Evolutionary conservation across 2,797 vertebrate genomes (phyloP).

Genomic region (Hephaestus fuliginosus): DNA sequence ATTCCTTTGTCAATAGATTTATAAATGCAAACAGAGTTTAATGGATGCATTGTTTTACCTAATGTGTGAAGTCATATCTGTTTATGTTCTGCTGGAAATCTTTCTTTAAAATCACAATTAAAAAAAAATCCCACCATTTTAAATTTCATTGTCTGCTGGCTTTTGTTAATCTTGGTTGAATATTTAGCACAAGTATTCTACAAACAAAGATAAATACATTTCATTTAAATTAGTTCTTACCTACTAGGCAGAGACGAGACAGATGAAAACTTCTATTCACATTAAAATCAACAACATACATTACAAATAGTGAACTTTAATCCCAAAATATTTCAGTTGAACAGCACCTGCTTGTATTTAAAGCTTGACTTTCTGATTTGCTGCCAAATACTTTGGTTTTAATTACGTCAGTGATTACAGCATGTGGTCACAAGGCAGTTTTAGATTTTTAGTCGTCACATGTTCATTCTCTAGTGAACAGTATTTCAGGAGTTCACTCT

Average conservation of each 20-base stretch:
- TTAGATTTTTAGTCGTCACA: neutral
- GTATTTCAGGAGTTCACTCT: constrained; percentile 18
- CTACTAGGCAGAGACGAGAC: constrained; percentile 1
- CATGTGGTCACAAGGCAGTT: neutral
- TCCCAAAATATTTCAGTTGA: constrained; percentile 34
- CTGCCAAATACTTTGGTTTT: constrained; percentile 13
- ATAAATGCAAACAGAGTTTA: constrained; percentile 54
- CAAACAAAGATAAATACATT: constrained; percentile 58
- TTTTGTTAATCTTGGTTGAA: constrained; percentile 15
- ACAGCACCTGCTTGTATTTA: constrained; percentile 1
- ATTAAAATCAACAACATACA: constrained; percentile 21
- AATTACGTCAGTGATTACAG: neutral
- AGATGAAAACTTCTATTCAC: constrained; percentile 19
- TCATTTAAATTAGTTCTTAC: constrained; percentile 47
- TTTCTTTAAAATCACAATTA: constrained; percentile 78
- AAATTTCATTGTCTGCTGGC: constrained; percentile 29
- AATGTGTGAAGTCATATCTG: constrained; percentile 68
- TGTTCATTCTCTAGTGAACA: constrained; percentile 12
- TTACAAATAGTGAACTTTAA: constrained; percentile 17
- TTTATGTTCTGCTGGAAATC: constrained; percentile 72
- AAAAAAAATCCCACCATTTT: constrained; percentile 59
- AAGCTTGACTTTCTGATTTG: neutral
- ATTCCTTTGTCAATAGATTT: constrained; percentile 34
- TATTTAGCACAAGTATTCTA: constrained; percentile 13
- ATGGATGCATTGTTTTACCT: constrained; percentile 70